These are phyloP conservation scores for Pelosia muscerda DNA, from an alignment of 2,888 invertebrate species.

Conservation along the genomic window DNA sequence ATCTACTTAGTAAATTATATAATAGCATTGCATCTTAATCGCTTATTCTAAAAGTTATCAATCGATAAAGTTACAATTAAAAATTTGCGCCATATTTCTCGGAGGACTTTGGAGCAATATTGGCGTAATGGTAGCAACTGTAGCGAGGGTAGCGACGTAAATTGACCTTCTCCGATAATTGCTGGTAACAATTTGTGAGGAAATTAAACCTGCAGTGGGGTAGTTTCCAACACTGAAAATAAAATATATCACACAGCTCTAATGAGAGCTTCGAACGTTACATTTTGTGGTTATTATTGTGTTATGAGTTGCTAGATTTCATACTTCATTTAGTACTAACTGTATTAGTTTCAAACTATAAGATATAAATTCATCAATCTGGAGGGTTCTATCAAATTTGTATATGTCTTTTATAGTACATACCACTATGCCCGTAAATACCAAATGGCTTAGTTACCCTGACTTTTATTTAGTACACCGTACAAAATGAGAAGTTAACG, in stretches of 20 bases:
- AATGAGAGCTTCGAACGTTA: not conserved
- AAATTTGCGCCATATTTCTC: slow-evolving; percentile 9
- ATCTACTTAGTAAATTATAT: not conserved
- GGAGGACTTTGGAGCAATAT: slow-evolving; percentile 33
- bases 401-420: too few relatives aligned
- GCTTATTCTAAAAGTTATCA: not conserved
- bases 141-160: slow-evolving; percentile 36
- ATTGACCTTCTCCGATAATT: slow-evolving; percentile 47
- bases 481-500: too few relatives aligned
- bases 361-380: too few relatives aligned
- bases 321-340: too few relatives aligned
- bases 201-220: slow-evolving; percentile 42
- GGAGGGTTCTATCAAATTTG: too few relatives aligned
- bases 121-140: slow-evolving; percentile 30
- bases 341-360: too few relatives aligned
- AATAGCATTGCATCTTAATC: not conserved
- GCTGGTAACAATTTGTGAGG: slow-evolving; percentile 34
- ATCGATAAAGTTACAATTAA: slow-evolving; percentile 13
- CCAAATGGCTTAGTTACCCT: too few relatives aligned
- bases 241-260: not conserved
- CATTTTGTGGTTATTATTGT: not conserved
- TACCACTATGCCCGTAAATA: too few relatives aligned
- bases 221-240: slow-evolving; percentile 11
- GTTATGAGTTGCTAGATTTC: too few relatives aligned
- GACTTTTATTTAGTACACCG: too few relatives aligned